phyloP scores from a whole-genome alignment of 1,140 invertebrate species.

The Heterodera schachtii region DNA sequence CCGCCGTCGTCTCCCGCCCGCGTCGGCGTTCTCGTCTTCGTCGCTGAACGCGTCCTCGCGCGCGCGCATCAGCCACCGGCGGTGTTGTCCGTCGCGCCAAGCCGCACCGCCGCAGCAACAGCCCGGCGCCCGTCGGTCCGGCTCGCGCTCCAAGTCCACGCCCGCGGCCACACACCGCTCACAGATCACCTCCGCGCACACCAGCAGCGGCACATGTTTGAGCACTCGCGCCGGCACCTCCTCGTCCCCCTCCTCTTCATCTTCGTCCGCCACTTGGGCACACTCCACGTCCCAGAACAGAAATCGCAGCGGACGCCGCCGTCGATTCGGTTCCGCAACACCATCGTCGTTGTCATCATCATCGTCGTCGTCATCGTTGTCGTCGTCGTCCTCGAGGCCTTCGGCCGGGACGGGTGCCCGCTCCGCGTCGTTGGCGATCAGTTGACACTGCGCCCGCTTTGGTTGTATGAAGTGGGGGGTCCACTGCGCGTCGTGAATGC shows the following conservation, averaged over 20 bases:
- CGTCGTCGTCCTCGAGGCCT: background rate
- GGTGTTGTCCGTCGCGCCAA: background rate
- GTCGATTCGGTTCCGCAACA: background rate
- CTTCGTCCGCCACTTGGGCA: background rate
- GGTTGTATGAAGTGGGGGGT: background rate
- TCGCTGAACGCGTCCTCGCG: background rate
- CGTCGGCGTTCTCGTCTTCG: background rate
- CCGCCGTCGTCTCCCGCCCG: background rate
- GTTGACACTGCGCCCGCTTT: background rate
- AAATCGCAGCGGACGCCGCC: background rate
- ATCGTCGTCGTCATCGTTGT: background rate
- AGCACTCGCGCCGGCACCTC: background rate
- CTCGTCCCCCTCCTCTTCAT: background rate
- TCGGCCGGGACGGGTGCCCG: no score
- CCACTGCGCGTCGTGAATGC: background rate
- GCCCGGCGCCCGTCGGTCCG: no score
- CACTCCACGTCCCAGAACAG: slow-evolving; percentile 1
- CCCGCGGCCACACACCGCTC: background rate
- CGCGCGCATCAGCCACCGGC: background rate
- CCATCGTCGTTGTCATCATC: background rate
- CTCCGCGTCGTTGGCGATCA: no score
- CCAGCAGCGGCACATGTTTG: background rate
- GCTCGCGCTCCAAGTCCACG: background rate
- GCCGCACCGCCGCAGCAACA: background rate
- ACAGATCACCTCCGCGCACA: background rate